These are phyloP conservation scores for Drosophila hawaiiensis DNA, from an alignment of 2,888 invertebrate genomes.

Conservation along the genomic window DNA sequence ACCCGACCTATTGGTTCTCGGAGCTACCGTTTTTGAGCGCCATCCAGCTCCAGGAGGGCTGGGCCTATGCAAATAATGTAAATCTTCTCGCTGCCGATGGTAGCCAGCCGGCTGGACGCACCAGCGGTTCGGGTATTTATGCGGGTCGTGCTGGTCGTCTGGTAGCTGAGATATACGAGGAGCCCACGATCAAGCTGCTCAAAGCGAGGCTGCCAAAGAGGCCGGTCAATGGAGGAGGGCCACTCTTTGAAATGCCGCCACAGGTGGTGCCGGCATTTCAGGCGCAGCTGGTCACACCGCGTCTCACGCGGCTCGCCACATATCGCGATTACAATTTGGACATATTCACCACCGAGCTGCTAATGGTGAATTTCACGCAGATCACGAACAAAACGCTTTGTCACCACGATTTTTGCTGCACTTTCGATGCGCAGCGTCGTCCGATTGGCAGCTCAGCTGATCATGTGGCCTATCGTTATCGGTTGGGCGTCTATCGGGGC, in stretches of 20 bases:
- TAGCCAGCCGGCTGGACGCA: conserved; percentile 86
- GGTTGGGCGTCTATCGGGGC: conserved; percentile 76
- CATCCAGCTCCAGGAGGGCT: conserved; percentile 87
- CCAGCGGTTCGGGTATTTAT: conserved; percentile 89
- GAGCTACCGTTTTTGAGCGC: conserved; percentile 89
- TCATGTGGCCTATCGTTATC: conserved; percentile 78
- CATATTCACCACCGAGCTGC: conserved; percentile 62
- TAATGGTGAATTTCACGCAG: conserved; percentile 49
- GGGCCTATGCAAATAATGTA: conserved; percentile 87
- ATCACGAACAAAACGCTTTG: conserved; percentile 27
- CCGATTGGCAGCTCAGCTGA: conserved; percentile 18
- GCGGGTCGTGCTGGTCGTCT: conserved; percentile 83
- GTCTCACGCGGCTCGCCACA: conserved; percentile 65
- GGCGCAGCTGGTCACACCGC: conserved; percentile 52
- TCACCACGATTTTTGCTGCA: conserved; percentile 82
- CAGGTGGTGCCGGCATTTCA: conserved; percentile 49
- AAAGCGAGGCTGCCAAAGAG: conserved; percentile 79
- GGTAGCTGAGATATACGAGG: conserved; percentile 67
- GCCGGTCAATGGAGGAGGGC: background rate
- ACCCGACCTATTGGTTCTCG: conserved; percentile 92
- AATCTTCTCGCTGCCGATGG: conserved; percentile 88
- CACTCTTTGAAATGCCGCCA: conserved; percentile 30
- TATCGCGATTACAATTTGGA: conserved; percentile 80
- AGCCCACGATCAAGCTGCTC: conserved; percentile 58
- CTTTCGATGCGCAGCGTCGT: conserved; percentile 63